These are phyloP conservation scores for Chiridota heheva DNA, from an alignment of 35 echinoderm and acorn worm species.

Conservation along the genomic window DNA sequence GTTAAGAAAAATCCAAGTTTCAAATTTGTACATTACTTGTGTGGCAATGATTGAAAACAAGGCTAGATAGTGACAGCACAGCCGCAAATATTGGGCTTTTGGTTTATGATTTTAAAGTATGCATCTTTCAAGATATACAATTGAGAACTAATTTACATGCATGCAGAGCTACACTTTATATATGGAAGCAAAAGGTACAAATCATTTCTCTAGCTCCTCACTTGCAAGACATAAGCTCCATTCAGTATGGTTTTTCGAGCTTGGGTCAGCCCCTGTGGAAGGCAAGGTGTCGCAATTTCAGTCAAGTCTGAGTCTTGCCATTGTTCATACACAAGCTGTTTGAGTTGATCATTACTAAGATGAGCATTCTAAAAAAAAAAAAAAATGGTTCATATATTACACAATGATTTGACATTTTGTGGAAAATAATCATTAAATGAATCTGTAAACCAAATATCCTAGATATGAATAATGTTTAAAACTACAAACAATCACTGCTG, in stretches of 20 bases:
- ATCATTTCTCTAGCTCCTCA: conserved; percentile 3
- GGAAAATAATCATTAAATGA: background rate
- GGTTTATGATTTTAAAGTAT: too few relatives aligned
- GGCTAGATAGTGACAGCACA: too few relatives aligned
- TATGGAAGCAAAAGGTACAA: too few relatives aligned
- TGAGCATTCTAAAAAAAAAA: background rate
- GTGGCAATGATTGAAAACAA: too few relatives aligned
- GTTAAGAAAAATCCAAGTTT: too few relatives aligned
- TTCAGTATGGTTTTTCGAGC: conserved; percentile 55
- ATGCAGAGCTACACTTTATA: too few relatives aligned
- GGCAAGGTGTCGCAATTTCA: conserved; percentile 73
- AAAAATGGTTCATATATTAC: background rate
- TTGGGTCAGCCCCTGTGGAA: conserved; percentile 53
- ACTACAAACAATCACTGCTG: too few relatives aligned
- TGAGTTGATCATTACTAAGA: conserved; percentile 25
- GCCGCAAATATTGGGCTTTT: too few relatives aligned
- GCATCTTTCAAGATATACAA: too few relatives aligned
- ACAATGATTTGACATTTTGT: background rate
- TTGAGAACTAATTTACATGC: too few relatives aligned
- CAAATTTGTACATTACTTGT: too few relatives aligned
- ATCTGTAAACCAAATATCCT: background rate
- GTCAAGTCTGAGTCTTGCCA: conserved; percentile 85
- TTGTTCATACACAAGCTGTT: conserved; percentile 87
- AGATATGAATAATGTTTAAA: background rate
- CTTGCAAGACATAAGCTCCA: conserved; percentile 74